phyloP scores from a whole-genome alignment of 2,797 vertebrate genomes.

The Synaphobranchus kaupii region DNA sequence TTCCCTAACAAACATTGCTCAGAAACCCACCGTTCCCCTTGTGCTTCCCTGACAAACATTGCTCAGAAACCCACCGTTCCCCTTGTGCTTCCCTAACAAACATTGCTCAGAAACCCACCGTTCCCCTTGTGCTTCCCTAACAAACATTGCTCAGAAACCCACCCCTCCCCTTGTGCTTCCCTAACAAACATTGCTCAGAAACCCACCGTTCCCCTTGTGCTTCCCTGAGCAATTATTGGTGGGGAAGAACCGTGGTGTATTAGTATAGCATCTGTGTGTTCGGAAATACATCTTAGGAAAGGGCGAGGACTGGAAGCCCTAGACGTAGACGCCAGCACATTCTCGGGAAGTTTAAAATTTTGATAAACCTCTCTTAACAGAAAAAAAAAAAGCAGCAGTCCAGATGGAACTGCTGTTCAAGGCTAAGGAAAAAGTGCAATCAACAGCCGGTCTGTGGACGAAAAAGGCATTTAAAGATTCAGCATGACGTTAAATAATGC shows the following conservation, averaged over 20 bases:
- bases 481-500: conserved; percentile 37
- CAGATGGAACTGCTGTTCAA: background rate
- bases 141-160: background rate
- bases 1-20: background rate
- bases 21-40: too few relatives aligned
- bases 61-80: background rate
- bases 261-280: background rate
- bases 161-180: too few relatives aligned
- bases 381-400: background rate
- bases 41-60: background rate
- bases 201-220: too few relatives aligned
- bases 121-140: too few relatives aligned
- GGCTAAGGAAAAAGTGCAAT: conserved; percentile 24
- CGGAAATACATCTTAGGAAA: background rate
- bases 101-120: background rate
- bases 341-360: conserved; percentile 32
- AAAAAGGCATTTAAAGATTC: conserved; percentile 32
- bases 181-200: too few relatives aligned
- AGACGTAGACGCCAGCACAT: background rate
- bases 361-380: conserved; percentile 5
- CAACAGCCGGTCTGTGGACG: background rate
- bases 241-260: background rate
- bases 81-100: background rate
- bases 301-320: background rate
- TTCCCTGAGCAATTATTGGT: background rate